Evolutionary conservation across 2,888 invertebrate genomes (phyloP), one percentile per base, ranked within the genome.

Genomic region (Drepanosiphum platanoidis): DNA sequence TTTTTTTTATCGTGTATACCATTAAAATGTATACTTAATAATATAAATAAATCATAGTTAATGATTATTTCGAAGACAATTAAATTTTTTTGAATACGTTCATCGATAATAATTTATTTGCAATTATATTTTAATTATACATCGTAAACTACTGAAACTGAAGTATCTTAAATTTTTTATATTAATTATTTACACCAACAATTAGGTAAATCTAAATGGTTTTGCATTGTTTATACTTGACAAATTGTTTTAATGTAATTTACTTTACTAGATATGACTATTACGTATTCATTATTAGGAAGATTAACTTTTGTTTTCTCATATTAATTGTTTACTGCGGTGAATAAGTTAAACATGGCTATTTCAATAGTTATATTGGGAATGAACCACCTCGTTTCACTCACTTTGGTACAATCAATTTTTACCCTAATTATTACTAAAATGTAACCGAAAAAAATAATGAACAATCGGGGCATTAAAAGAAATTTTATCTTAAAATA

Each of bases 51-150:
- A 52, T 52, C 18, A 15, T 22, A 52, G 68, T 39, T 27, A 39
- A 11, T 22, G 34, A 27, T 70, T n/a, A 39, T n/a, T 39, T 13
- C 13, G n/a, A 64, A 30, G 30, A 30, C 32, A 30, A 27, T 27
- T 66, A 46, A 52, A 42, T 71, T 42, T 34, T 42, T 5, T 30
- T 70, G 3, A 70, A 71, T 71, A 13, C 3, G 1, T 42, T 5
- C 13, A 1, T 42, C 71, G 11, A 4, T 70, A 71, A 8, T 1
- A 36, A 42, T 71, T 42, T n/a, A 71, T 39, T 5, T 42, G 39
- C 39, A 42, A 71, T 71, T 71, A 42, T 52, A 42, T 27, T 71
- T 22, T 36, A 36, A 68, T 36, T 68, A 34, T 30, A 66, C 36
- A 36, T 36, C 3, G n/a, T n/a, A n/a, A n/a, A n/a, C n/a, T n/a